These are phyloP conservation scores for Anthonomus grandis DNA, from an alignment of 1,140 invertebrate species.

Conservation along the genomic window DNA sequence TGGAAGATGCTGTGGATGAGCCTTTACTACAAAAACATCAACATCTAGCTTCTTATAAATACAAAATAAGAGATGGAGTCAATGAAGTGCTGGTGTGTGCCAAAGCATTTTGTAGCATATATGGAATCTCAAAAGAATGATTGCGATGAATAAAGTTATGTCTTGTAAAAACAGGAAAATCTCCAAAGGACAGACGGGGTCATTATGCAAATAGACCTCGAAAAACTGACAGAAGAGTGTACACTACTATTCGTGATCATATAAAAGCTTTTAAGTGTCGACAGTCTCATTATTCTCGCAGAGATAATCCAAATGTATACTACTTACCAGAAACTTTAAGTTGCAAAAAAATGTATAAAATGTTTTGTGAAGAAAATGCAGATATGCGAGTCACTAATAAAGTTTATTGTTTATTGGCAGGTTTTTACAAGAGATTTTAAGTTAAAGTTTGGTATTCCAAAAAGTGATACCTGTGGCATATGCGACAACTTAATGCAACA, in stretches of 20 bases:
- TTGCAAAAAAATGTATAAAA: not conserved
- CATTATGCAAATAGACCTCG: not conserved
- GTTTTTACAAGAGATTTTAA: conserved; percentile 1
- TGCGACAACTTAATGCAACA: no score
- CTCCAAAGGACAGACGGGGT: not conserved
- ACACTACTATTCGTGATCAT: no score
- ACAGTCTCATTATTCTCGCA: not conserved
- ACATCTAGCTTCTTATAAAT: not conserved
- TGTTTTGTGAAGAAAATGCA: no score
- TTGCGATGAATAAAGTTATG: not conserved
- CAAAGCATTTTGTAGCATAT: not conserved
- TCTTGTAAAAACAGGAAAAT: not conserved
- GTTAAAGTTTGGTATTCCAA: not conserved
- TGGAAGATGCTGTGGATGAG: not conserved
- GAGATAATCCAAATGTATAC: conserved; percentile 3
- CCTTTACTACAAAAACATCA: conserved; percentile 1
- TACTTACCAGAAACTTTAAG: conserved; percentile 1
- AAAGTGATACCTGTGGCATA: not conserved
- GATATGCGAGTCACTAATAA: not conserved
- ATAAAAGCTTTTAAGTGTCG: not conserved
- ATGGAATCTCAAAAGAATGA: not conserved
- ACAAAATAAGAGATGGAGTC: not conserved
- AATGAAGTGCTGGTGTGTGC: not conserved
- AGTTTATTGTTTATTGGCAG: not conserved
- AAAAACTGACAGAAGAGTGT: no score